Evolutionary conservation across 2,113 vertebrate genomes (phyloP).

Genomic region (Daboia siamensis): DNA sequence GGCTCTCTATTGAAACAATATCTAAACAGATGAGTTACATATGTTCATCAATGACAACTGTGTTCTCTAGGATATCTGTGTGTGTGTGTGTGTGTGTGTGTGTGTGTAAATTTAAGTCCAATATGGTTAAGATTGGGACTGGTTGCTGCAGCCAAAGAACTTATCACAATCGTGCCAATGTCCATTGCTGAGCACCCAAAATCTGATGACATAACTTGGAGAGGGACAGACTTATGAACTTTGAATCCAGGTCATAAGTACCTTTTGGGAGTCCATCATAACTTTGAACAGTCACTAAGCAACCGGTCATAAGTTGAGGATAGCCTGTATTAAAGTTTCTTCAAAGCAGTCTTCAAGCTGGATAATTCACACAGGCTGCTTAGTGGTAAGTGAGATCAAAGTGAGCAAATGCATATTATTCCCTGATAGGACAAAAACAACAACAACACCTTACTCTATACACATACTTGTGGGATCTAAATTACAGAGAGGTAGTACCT

Average conservation of each 20-base stretch:
- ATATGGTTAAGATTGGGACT: neutral
- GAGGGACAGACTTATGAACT: neutral
- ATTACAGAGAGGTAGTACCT: neutral
- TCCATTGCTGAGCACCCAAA: neutral
- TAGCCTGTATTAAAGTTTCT: neutral
- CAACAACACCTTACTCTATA: neutral
- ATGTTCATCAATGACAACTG: neutral
- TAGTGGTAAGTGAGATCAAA: constrained; percentile 3
- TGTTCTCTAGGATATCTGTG: neutral
- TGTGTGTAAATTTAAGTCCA: too few species aligned
- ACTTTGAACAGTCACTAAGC: neutral
- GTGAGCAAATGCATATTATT: neutral
- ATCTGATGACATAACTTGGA: neutral
- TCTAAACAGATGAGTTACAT: neutral
- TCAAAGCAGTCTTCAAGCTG: constrained; percentile 17
- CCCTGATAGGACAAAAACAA: neutral
- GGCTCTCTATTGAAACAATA: neutral
- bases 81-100: too few species aligned
- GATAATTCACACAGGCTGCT: neutral
- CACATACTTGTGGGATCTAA: constrained; percentile 9
- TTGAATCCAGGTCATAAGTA: neutral
- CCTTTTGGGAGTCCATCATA: neutral
- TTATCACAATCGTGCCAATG: neutral
- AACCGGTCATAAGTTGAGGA: neutral
- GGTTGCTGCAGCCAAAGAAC: neutral